Evolutionary conservation across 92 coral and sea anemone genomes (phyloP), one percentile per base, ranked within the genome.

Genomic region (Palythoa grandis): DNA sequence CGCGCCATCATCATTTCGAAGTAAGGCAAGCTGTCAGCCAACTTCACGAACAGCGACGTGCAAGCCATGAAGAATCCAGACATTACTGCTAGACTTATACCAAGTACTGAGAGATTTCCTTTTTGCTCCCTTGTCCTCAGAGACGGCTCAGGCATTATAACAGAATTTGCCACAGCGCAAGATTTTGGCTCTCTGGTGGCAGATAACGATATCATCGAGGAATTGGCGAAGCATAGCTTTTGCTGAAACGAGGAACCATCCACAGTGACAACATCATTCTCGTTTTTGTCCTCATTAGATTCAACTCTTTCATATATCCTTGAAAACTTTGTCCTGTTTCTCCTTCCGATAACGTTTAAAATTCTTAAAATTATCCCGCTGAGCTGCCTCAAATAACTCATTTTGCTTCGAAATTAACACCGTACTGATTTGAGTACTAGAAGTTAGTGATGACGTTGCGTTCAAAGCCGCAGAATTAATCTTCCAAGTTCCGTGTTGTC

Each of bases 1-100:
- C 93, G 43, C 10, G 87, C 87, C 86, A 76, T 82, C 52, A 86
- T 86, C 60, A 88, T 82, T 77, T 93, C 92, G 13, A 93, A 74
- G 25, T 77, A 87, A 2, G 96, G 93, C 17, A 91, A 38, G 47
- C 91, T 87, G 13, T 52, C 63, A 40, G 93, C 93, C 11, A 91
- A 90, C 86, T 91, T 91, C 17, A 87, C 86, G 17, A 91, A 40
- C 69, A 91, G 58, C 24, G 88, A 50, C 14, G 83, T 11, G 5
- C 76, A 83, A 7, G 93, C 86, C 54, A 91, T 82, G 16, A 84
- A n/a, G 12, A 84, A 61, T 1, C 90, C 61, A 1, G 88, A n/a
- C 43, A 87, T 38, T 39, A 91, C 50, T 15, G 88, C 79, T 1
- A 91, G 69, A n/a, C 38, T 67, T 38, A 66, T 24, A 24, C 85